Evolutionary conservation across 2,888 invertebrate genomes (phyloP), one percentile per base, ranked within the genome.

Genomic region (Cryptocheilus praepositus): DNA sequence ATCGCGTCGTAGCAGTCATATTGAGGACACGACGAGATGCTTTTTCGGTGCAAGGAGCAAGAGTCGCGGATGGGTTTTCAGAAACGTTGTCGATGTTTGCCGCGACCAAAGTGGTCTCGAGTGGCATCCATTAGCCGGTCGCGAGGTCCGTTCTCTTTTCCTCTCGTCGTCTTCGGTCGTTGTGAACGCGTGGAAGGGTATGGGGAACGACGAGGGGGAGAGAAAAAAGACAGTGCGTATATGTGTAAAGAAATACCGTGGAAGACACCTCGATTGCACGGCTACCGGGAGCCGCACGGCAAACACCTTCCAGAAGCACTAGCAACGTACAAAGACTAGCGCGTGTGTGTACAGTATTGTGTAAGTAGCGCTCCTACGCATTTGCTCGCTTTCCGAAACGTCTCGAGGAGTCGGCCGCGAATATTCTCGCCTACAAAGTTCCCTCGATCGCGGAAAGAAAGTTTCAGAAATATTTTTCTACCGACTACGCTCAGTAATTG

Each of bases 101-200:
- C 74, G 82, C 84, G 85, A 77, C 81, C 85, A 85, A 86, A 87
- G 87, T 87, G 87, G 86, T 87, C 87, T 87, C 87, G 82, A 87
- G 87, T 87, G 84, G 83, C 85, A 82, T 87, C 87, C 87, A 87
- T 87, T 87, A 87, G 86, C 82, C 81, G 82, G 79, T 74, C 81
- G 83, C 81, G 80, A 71, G 69, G 69, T 70, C 53, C 43, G 45
- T 58, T 55, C 56, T 16, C 52, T 67, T 72, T 70, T 44, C 52
- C 25, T 52, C 25, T 21, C 49, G 21, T n/a, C 22, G 46, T 13
- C 22, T 21, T 61, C 74, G 58, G 18, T n/a, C 53, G n/a, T 18
- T 45, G 54, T 49, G 49, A 7, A 16, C 18, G 49, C 49, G 18
- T 49, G 49, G n/a, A 49, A 49, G 61, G 64, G 79, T 79, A 13